Evolutionary conservation across 2,113 vertebrate genomes (phyloP).

Genomic region (Hoplias malabaricus): DNA sequence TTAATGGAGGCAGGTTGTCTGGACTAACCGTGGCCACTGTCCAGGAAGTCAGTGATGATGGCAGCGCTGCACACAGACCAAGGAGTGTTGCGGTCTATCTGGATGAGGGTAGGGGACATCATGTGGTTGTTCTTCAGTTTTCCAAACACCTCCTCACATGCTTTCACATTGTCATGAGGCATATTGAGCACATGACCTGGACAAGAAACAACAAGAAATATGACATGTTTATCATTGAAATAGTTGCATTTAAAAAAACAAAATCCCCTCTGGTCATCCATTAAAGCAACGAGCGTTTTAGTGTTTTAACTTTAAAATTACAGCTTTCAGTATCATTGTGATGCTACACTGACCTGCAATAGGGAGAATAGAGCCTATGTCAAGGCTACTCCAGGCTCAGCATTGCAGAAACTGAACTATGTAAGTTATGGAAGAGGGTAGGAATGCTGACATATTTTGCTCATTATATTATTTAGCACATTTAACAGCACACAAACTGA

Average conservation of each 20-base stretch:
- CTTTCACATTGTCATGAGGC: conserved; percentile 96
- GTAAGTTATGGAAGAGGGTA: no score
- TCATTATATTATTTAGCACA: no score
- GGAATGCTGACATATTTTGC: no score
- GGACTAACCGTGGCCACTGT: conserved; percentile 89
- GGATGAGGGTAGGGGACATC: conserved; percentile 98
- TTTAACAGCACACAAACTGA: no score
- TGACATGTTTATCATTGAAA: not conserved
- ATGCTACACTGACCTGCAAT: no score
- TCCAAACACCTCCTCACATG: conserved; percentile 93
- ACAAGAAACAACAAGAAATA: not conserved
- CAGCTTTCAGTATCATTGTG: not conserved
- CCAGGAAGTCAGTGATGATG: conserved; percentile 94
- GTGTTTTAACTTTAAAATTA: not conserved
- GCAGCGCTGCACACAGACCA: conserved; percentile 96
- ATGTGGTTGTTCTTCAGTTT: conserved; percentile 94
- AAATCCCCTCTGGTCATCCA: no score
- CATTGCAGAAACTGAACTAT: no score
- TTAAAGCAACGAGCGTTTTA: no score
- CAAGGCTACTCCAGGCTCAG: no score
- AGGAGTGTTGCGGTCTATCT: conserved; percentile 91
- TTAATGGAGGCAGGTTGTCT: conserved; percentile 21
- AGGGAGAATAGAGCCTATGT: no score
- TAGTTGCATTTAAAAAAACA: no score
- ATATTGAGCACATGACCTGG: conserved; percentile 97